These are phyloP conservation scores for Sesia apiformis DNA, from an alignment of 2,888 invertebrate species.

Conservation along the genomic window DNA sequence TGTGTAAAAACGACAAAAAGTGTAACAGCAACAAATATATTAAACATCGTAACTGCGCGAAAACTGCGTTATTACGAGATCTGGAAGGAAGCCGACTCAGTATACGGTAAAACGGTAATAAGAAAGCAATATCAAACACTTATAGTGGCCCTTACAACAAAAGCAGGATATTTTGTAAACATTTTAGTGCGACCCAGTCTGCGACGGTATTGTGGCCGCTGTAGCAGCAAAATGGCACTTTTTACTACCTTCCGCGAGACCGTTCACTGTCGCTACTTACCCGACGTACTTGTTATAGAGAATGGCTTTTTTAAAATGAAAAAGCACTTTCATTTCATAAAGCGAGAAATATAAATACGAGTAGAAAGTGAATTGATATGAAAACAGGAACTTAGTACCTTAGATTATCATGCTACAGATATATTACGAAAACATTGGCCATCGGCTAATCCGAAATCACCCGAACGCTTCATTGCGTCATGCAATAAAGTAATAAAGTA, in stretches of 20 bases:
- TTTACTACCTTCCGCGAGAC: constrained; percentile 58
- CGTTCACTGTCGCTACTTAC: constrained; percentile 14
- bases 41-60: too few species aligned
- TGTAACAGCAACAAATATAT: too few species aligned
- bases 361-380: constrained; percentile 17
- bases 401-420: too few species aligned
- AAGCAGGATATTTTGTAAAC: constrained; percentile 66
- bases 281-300: not conserved
- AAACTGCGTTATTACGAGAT: not conserved
- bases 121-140: constrained; percentile 57
- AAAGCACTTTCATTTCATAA: not conserved
- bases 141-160: constrained; percentile 44
- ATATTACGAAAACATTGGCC: too few species aligned
- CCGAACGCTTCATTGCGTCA: too few species aligned
- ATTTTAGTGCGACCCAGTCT: constrained; percentile 68
- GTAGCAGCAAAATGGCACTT: constrained; percentile 59
- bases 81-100: constrained; percentile 11
- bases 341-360: constrained; percentile 4
- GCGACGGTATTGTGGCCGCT: constrained; percentile 65
- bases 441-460: too few species aligned
- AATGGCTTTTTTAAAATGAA: constrained; percentile 1
- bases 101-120: constrained; percentile 45
- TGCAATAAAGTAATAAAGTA: too few species aligned
- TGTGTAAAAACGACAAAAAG: too few species aligned
- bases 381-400: too few species aligned